Base-by-base conservation (phyloP, 2,888 invertebrate genomes). In the Blastobasis lacticolella region DNA sequence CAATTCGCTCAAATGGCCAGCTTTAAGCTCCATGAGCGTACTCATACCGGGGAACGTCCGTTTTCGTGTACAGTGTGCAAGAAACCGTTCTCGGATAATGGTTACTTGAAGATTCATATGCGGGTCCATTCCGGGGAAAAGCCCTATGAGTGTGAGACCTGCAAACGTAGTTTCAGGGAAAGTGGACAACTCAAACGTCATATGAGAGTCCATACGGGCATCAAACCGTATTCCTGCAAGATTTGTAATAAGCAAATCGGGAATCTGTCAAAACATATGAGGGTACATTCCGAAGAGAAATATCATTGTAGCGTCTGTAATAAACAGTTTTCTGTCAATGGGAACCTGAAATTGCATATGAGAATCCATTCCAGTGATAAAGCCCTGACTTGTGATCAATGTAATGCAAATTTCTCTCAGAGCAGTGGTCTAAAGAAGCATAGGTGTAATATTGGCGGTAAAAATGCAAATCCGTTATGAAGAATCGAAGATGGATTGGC, bases 71-170 rank as follows among this genome's bases (percentile, higher is more conserved):
- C 75, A 54, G 67, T 87, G 0, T 87, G 87, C 42, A 79, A 83
- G 6, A 86, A 86, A 57, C 72, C 79, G 0, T 87, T 87, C 45
- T 79, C 87, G 0, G 84, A 86, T 46, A 86, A 82, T n/a, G 84
- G 85, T 0, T 85, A 87, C 49, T 62, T 87, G 9, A 87, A 83
- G 55, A 84, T 84, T 0, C 87, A 87, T 53, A 81, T 85, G 82
- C 57, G 86, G 0, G 73, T 85, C 0, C 87, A 87, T 53, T 83
- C 81, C 0, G 83, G 83, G 0, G 84, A 82, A 23, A 82, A 81
- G 9, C 87, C 87, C 0, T 86, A 72, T 40, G 55, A 53, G 0
- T 87, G 87, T 50, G 79, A 84, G 0, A 50, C 84, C 0, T 87
- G 87, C 43, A 80, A 85, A 10, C 67, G 82, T 0, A 66, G 74